A percentile compares a stretch with the other conserved stretches of the same genome.
These are phyloP conservation scores for Eupleurogrammus muticus DNA, from an alignment of 2,797 vertebrate genomes.

Conservation along the genomic window DNA sequence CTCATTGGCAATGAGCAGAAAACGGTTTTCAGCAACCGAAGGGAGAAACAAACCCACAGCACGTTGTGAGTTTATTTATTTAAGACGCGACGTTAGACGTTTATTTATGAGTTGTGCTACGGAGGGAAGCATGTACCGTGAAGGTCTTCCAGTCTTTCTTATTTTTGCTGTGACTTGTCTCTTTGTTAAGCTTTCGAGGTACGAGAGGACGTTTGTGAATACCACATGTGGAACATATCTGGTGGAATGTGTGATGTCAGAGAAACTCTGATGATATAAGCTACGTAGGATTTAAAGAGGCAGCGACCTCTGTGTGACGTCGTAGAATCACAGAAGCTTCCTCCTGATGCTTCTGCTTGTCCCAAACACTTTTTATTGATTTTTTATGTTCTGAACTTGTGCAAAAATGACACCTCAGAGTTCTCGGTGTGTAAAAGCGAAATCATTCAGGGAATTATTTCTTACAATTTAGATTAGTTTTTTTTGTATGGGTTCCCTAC, in stretches of 20 bases:
- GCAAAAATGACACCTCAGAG: slow-evolving; percentile 54
- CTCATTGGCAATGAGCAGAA: slow-evolving; percentile 72
- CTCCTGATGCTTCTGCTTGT: slow-evolving; percentile 37
- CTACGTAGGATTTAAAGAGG: slow-evolving; percentile 51
- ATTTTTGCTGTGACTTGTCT: slow-evolving; percentile 68
- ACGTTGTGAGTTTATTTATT: slow-evolving; percentile 68
- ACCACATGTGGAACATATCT: slow-evolving; percentile 50
- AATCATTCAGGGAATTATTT: slow-evolving; percentile 82
- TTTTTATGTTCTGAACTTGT: slow-evolving; percentile 53
- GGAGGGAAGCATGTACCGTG: slow-evolving; percentile 81
- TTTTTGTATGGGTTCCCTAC: slow-evolving; percentile 57
- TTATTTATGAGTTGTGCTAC: slow-evolving; percentile 75
- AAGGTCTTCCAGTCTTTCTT: slow-evolving; percentile 82
- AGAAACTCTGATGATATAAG: too few relatives aligned
- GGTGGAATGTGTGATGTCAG: slow-evolving; percentile 42
- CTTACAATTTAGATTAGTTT: slow-evolving; percentile 66
- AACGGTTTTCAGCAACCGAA: too few relatives aligned
- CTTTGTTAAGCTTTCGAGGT: slow-evolving; percentile 57
- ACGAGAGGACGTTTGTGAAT: slow-evolving; percentile 32
- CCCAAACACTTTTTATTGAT: slow-evolving; percentile 45
- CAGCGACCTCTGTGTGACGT: slow-evolving; percentile 70
- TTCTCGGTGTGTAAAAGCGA: slow-evolving; percentile 52
- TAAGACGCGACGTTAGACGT: slow-evolving; percentile 68
- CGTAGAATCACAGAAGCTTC: slow-evolving; percentile 10
- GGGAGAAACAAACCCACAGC: slow-evolving; percentile 60